Conservation (phyloP, 2,797 vertebrate genomes). For the Salarias fasciatus region DNA sequence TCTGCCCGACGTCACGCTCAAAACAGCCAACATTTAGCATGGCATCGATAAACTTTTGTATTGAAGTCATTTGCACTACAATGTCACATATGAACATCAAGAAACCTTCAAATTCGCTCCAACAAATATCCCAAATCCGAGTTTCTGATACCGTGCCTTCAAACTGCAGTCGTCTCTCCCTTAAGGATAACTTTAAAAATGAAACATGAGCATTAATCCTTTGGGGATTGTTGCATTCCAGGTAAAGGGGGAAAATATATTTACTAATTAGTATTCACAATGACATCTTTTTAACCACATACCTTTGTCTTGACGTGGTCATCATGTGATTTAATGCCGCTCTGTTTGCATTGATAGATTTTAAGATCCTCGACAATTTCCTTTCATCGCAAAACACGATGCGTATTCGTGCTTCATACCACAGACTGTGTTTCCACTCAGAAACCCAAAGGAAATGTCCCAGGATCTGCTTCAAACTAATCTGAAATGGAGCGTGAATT, state of each 20-base stretch:
- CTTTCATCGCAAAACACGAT: too few species aligned
- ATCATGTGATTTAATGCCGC: too few species aligned
- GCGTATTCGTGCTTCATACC: too few species aligned
- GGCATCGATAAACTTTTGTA: too few species aligned
- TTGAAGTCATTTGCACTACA: too few species aligned
- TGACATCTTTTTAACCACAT: neutral
- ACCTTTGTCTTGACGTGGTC: neutral
- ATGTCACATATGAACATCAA: neutral
- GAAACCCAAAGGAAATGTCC: too few species aligned
- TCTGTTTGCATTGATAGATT: neutral
- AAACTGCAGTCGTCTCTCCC: neutral
- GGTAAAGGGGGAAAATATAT: neutral
- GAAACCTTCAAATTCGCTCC: neutral
- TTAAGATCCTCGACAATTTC: too few species aligned
- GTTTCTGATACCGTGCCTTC: neutral
- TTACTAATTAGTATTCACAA: neutral
- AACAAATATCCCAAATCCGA: neutral
- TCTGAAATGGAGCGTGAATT: too few species aligned
- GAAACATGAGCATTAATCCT: neutral
- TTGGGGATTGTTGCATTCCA: neutral
- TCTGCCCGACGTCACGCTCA: slow-evolving; percentile 13
- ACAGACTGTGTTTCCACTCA: too few species aligned
- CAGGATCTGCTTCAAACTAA: too few species aligned
- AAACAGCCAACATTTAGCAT: slow-evolving; percentile 11
- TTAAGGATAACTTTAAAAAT: neutral